Percentiles rank a stretch among this genome's conserved stretches.
Evolutionary conservation across 1,140 invertebrate species (phyloP).

Genomic region (Spodoptera litura): DNA sequence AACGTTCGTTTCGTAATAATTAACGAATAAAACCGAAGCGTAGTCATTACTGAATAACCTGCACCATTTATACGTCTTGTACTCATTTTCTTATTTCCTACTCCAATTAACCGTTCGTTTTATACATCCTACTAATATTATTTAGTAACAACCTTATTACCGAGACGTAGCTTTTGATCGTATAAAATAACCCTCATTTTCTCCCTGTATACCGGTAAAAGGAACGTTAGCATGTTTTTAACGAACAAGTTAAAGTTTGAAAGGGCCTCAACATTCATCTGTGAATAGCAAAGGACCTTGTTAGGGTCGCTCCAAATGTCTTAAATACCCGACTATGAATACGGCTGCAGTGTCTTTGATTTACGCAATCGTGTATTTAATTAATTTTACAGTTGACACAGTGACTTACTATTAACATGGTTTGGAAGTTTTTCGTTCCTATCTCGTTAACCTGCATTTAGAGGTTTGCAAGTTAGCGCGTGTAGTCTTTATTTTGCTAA

Average conservation of each 20-base stretch:
- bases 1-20: background rate
- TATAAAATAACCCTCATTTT: constrained; percentile 64
- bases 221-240: constrained; percentile 65
- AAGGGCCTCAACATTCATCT: constrained; percentile 64
- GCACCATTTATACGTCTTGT: background rate
- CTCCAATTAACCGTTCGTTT: constrained; percentile 50
- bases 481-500: no score
- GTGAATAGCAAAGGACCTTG: constrained; percentile 71
- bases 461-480: no score
- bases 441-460: no score
- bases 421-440: background rate
- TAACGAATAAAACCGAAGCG: constrained; percentile 12
- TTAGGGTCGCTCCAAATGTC: constrained; percentile 73
- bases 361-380: constrained; percentile 60
- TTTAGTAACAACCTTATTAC: constrained; percentile 62
- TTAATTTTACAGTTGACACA: constrained; percentile 61
- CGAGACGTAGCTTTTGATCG: constrained; percentile 60
- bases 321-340: constrained; percentile 71
- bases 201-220: constrained; percentile 48
- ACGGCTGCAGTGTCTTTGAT: constrained; percentile 55
- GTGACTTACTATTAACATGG: constrained; percentile 46
- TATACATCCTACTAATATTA: constrained; percentile 47
- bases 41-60: background rate
- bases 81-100: constrained; percentile 30
- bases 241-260: constrained; percentile 66